These are phyloP conservation scores for Halcyon leucocephala DNA, from an alignment of 2,797 vertebrate species.

Conservation along the genomic window DNA sequence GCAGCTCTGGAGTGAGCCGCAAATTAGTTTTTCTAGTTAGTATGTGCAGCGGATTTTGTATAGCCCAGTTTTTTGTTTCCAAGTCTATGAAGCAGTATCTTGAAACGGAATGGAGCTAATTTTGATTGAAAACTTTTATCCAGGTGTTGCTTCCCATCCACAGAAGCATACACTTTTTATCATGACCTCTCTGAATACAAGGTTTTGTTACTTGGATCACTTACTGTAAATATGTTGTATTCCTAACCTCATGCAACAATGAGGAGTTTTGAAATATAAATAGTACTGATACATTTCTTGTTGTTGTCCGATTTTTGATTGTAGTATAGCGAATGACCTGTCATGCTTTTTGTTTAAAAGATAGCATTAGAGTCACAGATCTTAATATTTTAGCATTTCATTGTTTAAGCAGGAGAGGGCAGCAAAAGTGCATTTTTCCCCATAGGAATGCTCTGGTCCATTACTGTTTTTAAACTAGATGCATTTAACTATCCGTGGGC, in stretches of 20 bases:
- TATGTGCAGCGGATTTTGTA: conserved; percentile 64
- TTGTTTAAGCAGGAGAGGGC: conserved; percentile 83
- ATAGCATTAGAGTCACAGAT: conserved; percentile 67
- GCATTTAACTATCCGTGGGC: conserved; percentile 58
- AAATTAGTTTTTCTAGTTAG: conserved; percentile 44
- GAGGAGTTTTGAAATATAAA: conserved; percentile 82
- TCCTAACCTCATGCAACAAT: conserved; percentile 75
- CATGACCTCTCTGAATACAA: conserved; percentile 56
- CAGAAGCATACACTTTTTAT: conserved; percentile 34
- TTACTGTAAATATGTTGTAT: conserved; percentile 81
- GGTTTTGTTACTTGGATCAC: conserved; percentile 68
- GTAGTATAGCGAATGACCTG: conserved; percentile 70
- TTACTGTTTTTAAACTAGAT: conserved; percentile 68
- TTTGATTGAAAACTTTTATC: conserved; percentile 21
- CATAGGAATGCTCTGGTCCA: conserved; percentile 68
- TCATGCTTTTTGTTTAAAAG: conserved; percentile 71
- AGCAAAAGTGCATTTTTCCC: conserved; percentile 79
- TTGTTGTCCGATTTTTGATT: conserved; percentile 79
- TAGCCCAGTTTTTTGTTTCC: conserved; percentile 60
- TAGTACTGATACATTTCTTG: conserved; percentile 74
- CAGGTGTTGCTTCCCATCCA: conserved; percentile 59
- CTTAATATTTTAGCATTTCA: conserved; percentile 75
- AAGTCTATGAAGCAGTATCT: conserved; percentile 18
- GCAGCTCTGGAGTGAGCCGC: conserved; percentile 50
- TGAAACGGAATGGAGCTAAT: conserved; percentile 45